Evolutionary conservation across 2,113 vertebrate species (phyloP).

Genomic region (Stegastes partitus): DNA sequence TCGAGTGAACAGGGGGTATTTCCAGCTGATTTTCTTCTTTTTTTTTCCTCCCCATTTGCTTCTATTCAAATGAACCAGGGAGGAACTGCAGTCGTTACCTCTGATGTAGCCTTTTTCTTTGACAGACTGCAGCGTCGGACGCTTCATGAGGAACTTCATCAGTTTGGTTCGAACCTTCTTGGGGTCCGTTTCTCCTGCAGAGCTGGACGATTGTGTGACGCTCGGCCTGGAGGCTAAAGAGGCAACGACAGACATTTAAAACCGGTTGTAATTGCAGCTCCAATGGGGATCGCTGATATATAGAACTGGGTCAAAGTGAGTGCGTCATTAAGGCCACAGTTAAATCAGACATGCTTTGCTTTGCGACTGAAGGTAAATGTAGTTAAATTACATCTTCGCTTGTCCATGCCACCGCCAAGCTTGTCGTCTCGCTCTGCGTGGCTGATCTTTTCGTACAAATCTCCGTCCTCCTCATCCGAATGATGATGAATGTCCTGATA

Average conservation of each 20-base stretch:
- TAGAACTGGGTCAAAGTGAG: background rate
- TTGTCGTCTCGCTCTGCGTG: conserved; percentile 80
- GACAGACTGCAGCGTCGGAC: conserved; percentile 91
- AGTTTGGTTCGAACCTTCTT: conserved; percentile 89
- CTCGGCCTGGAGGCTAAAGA: conserved; percentile 49
- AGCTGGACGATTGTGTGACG: conserved; percentile 27
- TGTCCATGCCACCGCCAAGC: conserved; percentile 58
- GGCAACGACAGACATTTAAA: background rate
- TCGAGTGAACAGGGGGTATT: too few species aligned
- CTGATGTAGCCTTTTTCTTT: conserved; percentile 93
- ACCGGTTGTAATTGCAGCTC: background rate
- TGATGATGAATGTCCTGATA: conserved; percentile 72
- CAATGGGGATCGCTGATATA: background rate
- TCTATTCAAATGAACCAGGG: conserved; percentile 19
- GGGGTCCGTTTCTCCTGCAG: conserved; percentile 82
- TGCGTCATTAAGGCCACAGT: background rate
- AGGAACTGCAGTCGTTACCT: conserved; percentile 77
- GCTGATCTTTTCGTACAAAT: conserved; percentile 85
- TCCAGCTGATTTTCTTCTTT: too few species aligned
- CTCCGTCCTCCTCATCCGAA: conserved; percentile 77
- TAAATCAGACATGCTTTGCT: background rate
- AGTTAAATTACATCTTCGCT: conserved; percentile 73
- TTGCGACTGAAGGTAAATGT: background rate
- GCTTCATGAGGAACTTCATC: conserved; percentile 90
- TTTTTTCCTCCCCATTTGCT: background rate